These are phyloP conservation scores for Pipistrellus kuhlii DNA, from an alignment of 2,797 vertebrate genomes.

Conservation along the genomic window DNA sequence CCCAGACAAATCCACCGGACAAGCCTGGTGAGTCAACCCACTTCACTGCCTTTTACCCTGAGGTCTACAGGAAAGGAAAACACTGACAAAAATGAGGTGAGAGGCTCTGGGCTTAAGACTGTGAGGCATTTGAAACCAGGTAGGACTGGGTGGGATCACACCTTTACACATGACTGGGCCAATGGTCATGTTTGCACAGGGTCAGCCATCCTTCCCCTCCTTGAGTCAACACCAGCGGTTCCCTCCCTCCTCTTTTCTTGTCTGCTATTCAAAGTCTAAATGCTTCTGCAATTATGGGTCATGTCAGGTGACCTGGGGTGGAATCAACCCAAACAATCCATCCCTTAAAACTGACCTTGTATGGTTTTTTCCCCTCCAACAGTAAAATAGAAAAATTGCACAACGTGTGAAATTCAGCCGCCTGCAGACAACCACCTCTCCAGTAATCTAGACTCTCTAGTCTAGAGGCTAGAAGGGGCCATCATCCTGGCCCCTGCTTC, in stretches of 20 bases:
- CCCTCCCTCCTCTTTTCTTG: not conserved
- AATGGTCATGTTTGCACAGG: not conserved
- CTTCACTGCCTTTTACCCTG: not conserved
- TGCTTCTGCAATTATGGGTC: not conserved
- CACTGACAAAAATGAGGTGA: slow-evolving; percentile 59
- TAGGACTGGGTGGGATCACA: not conserved
- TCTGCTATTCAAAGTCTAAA: not conserved
- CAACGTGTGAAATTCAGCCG: accelerated
- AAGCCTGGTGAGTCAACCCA: not conserved
- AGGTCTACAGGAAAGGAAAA: slow-evolving; percentile 62
- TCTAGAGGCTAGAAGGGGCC: not conserved
- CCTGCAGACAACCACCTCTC: not conserved
- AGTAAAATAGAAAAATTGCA: not conserved
- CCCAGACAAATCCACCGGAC: not conserved
- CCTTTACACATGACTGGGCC: not conserved
- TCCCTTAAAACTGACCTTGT: not conserved
- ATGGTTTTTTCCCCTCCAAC: not conserved
- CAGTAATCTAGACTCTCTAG: not conserved
- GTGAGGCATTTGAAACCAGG: slow-evolving; percentile 25
- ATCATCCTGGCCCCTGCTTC: not conserved
- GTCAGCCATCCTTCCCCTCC: not conserved
- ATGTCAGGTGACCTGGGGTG: not conserved
- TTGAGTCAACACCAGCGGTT: not conserved
- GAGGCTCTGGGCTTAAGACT: slow-evolving; percentile 46
- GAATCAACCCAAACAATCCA: not conserved